Evolutionary conservation across 2,888 invertebrate genomes (phyloP).

Genomic region (Stramonita haemastoma): DNA sequence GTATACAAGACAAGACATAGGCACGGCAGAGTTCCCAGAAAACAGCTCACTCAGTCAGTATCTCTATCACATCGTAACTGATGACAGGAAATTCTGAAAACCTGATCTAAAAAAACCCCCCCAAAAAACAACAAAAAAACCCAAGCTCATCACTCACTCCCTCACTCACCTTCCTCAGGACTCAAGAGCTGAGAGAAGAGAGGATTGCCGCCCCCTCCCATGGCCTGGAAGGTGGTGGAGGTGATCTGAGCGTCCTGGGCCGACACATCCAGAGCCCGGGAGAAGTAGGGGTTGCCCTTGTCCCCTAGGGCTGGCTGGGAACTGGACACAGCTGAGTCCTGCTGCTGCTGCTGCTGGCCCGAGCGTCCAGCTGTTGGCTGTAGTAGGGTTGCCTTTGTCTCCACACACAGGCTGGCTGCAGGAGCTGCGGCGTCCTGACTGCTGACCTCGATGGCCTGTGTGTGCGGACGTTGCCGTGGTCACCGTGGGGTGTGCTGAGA

Average conservation of each 20-base stretch:
- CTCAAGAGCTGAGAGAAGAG: conserved; percentile 36
- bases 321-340: neutral
- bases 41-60: no score
- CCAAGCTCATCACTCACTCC: no score
- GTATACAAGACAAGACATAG: no score
- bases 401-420: conserved; percentile 19
- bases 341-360: conserved; percentile 23
- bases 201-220: conserved; percentile 11
- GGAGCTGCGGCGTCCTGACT: conserved; percentile 32
- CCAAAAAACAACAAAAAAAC: no score
- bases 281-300: conserved; percentile 31
- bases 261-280: conserved; percentile 41
- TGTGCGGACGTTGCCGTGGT: conserved; percentile 39
- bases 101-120: no score
- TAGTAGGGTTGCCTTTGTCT: conserved; percentile 44
- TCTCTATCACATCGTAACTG: no score
- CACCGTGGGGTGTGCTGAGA: conserved; percentile 28
- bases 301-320: conserved; percentile 29
- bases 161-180: conserved; percentile 27
- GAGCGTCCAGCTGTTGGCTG: conserved; percentile 34
- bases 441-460: conserved; percentile 32
- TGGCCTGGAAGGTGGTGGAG: conserved; percentile 2
- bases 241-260: conserved; percentile 20
- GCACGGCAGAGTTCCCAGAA: no score
- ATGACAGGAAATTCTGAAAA: no score